phyloP scores from a whole-genome alignment of 2,888 invertebrate genomes.

The Seira sanloemensis region DNA sequence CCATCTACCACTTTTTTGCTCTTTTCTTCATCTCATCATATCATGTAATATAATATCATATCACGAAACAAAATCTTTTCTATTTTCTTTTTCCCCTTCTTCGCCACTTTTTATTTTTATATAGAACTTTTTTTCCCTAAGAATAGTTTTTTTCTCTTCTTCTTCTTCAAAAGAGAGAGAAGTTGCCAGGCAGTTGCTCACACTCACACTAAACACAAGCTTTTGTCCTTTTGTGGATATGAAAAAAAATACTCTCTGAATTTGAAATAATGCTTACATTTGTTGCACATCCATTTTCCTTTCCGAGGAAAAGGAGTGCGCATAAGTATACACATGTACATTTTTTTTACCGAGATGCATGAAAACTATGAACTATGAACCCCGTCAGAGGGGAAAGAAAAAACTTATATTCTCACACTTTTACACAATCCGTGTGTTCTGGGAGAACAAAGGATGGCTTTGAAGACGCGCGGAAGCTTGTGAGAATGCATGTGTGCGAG shows the following conservation, averaged over 20 bases:
- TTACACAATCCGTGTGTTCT: too few relatives aligned
- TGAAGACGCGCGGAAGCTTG: too few relatives aligned
- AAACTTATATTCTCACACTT: too few relatives aligned
- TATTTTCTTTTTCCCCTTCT: not conserved
- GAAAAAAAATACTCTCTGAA: constrained; percentile 7
- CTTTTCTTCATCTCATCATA: not conserved
- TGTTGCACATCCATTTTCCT: constrained; percentile 1
- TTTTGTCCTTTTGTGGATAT: constrained; percentile 13
- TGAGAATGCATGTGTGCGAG: too few relatives aligned
- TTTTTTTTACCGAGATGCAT: not conserved
- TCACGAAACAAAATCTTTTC: constrained; percentile 13
- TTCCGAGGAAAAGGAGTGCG: too few relatives aligned
- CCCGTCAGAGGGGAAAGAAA: too few relatives aligned
- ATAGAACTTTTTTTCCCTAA: not conserved
- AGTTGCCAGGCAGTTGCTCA: constrained; percentile 7
- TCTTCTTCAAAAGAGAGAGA: not conserved
- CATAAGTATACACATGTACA: not conserved
- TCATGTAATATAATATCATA: constrained; percentile 16
- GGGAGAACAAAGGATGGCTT: too few relatives aligned
- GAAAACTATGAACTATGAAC: not conserved
- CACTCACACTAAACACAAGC: not conserved
- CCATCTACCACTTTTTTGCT: not conserved
- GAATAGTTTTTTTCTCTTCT: not conserved
- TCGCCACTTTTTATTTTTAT: not conserved
- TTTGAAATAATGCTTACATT: constrained; percentile 9